Percentiles rank a stretch among this genome's conserved stretches.
Evolutionary conservation across 2,113 vertebrate genomes (phyloP).

Genomic region (Vulpes ferrilata): DNA sequence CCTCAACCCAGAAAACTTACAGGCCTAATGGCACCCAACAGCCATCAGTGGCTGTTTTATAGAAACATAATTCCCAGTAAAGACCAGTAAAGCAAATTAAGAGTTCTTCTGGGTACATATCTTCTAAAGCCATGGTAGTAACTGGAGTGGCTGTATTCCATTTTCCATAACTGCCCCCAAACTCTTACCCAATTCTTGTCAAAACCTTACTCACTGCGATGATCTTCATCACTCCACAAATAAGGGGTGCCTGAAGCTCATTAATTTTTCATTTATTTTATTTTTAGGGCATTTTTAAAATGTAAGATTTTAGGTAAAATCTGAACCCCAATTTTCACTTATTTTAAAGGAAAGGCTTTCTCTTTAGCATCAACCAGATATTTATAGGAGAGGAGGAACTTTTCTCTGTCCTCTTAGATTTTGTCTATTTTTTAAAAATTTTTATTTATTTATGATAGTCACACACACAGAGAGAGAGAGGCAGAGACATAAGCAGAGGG

Average conservation of each 20-base stretch:
- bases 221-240: not conserved
- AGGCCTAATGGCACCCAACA: not conserved
- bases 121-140: not conserved
- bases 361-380: not conserved
- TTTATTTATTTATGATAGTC: too few relatives aligned
- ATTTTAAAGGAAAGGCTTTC: not conserved
- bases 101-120: not conserved
- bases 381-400: not conserved
- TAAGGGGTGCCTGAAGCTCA: not conserved
- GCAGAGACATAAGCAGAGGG: too few relatives aligned
- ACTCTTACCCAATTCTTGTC: not conserved
- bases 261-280: not conserved
- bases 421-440: too few relatives aligned
- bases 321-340: not conserved
- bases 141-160: not conserved
- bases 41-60: not conserved
- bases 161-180: not conserved
- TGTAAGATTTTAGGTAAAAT: not conserved
- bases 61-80: not conserved
- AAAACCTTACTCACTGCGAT: not conserved
- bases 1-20: not conserved
- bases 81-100: not conserved
- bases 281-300: not conserved
- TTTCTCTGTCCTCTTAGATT: not conserved
- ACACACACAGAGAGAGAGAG: too few relatives aligned